These are phyloP conservation scores for Nemoura dubitans DNA, from an alignment of 2,888 invertebrate species.

Conservation along the genomic window DNA sequence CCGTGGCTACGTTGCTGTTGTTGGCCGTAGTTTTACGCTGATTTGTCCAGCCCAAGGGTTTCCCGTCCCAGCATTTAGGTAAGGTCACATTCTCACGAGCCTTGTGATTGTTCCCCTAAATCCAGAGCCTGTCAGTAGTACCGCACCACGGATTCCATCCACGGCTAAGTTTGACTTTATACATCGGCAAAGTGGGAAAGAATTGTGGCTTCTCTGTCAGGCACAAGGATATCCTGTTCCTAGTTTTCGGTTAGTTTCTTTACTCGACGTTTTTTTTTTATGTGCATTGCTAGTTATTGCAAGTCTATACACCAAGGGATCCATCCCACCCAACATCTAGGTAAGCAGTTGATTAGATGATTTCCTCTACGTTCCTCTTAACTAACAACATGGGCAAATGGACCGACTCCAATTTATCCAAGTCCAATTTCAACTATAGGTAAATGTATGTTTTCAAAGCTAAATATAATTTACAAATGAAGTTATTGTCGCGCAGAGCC, in stretches of 20 bases:
- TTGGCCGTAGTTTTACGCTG: slow-evolving; percentile 64
- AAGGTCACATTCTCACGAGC: slow-evolving; percentile 58
- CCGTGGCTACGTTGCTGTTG: slow-evolving; percentile 67
- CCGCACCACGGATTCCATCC: slow-evolving; percentile 72
- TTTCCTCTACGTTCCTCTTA: background rate
- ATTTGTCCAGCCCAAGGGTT: slow-evolving; percentile 74
- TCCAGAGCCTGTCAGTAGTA: slow-evolving; percentile 81
- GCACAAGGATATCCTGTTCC: slow-evolving; percentile 70
- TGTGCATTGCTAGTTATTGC: slow-evolving; percentile 7
- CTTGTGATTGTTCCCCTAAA: slow-evolving; percentile 57
- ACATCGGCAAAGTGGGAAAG: slow-evolving; percentile 51
- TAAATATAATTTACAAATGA: background rate
- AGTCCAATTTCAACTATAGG: background rate
- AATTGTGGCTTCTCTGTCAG: slow-evolving; percentile 64
- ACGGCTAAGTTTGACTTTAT: slow-evolving; percentile 47
- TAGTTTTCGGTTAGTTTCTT: slow-evolving; percentile 68
- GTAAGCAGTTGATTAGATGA: background rate
- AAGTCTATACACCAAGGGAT: background rate
- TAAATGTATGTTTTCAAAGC: background rate
- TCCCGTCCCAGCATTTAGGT: slow-evolving; percentile 76
- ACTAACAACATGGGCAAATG: background rate
- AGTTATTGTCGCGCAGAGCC: slow-evolving; percentile 63
- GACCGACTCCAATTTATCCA: background rate
- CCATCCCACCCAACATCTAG: background rate
- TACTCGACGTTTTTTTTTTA: slow-evolving; percentile 17